phyloP scores from a whole-genome alignment of 2,797 vertebrate genomes.

The Spondyliosoma cantharus region DNA sequence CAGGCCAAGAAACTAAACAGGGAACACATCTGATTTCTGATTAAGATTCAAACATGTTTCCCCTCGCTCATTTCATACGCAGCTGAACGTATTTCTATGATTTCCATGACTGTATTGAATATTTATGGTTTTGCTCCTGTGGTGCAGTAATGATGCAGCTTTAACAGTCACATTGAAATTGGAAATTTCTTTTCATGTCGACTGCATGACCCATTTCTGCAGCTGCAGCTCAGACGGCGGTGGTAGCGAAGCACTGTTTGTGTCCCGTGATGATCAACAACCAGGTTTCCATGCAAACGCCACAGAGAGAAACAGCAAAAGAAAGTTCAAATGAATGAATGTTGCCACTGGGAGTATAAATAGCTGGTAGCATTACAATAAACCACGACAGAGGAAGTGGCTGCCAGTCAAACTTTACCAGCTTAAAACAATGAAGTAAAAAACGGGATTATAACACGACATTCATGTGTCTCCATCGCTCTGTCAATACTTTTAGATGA shows the following conservation, averaged over 20 bases:
- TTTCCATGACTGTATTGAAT: background rate
- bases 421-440: background rate
- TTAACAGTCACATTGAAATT: conserved; percentile 1
- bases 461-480: too few species aligned
- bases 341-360: background rate
- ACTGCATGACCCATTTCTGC: conserved; percentile 2
- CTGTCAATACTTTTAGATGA: too few species aligned
- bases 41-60: background rate
- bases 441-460: too few species aligned
- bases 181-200: background rate
- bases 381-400: too few species aligned
- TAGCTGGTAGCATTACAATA: background rate
- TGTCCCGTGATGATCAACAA: background rate
- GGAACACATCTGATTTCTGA: background rate
- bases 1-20: background rate
- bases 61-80: background rate
- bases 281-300: background rate
- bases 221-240: background rate
- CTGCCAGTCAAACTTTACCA: background rate
- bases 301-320: background rate
- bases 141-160: conserved; percentile 6
- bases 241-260: background rate
- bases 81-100: background rate
- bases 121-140: background rate
- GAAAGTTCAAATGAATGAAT: background rate